Conservation (phyloP, 2,888 invertebrate genomes). For the Hymenopus coronatus region DNA sequence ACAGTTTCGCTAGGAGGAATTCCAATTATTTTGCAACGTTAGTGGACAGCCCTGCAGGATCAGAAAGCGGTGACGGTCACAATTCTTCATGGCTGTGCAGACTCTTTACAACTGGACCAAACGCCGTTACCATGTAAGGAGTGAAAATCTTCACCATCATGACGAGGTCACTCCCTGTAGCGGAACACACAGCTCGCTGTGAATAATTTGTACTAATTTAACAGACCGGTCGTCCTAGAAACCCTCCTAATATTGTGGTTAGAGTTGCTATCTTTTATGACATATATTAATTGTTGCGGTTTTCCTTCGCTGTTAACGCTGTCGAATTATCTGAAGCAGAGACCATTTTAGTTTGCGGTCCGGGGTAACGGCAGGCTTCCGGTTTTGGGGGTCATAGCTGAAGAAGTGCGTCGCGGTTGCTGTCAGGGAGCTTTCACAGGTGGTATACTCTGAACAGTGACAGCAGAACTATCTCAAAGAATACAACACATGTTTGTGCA, state of each 20-base stretch:
- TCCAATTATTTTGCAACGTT: neutral
- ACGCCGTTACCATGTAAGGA: neutral
- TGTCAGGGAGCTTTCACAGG: neutral
- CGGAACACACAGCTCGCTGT: neutral
- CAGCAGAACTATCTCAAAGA: too few species aligned
- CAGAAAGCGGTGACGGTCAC: neutral
- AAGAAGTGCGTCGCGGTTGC: neutral
- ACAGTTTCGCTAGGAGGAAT: neutral
- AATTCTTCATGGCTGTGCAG: neutral
- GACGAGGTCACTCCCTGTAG: neutral
- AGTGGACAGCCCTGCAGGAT: neutral
- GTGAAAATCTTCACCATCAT: neutral
- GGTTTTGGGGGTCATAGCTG: neutral
- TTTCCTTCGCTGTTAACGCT: neutral
- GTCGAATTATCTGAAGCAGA: neutral
- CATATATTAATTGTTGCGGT: neutral
- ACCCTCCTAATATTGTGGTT: neutral
- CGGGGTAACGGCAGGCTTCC: neutral
- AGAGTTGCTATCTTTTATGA: neutral
- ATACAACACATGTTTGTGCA: too few species aligned
- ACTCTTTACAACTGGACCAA: neutral
- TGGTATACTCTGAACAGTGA: too few species aligned
- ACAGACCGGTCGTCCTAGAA: neutral
- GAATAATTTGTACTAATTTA: neutral
- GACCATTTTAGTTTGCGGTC: neutral